Evolutionary conservation across 2,797 vertebrate species (phyloP).

Genomic region (Dicrostonyx torquatus): DNA sequence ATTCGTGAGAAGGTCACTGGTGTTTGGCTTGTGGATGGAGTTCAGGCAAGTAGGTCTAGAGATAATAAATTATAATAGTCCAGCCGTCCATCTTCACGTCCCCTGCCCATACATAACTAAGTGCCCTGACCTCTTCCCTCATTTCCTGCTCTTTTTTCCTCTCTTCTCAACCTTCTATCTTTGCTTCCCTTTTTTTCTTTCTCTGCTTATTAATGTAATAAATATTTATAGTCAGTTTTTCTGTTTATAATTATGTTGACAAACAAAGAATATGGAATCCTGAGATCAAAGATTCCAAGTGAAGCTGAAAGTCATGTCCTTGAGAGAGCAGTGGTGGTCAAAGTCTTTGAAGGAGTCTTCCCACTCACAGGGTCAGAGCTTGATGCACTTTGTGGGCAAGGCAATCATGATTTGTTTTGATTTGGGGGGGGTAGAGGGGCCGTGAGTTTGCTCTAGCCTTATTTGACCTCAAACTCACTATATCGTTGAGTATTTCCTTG

Average conservation of each 20-base stretch:
- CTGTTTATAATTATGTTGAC: background rate
- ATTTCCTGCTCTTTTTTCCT: background rate
- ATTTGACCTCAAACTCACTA: background rate
- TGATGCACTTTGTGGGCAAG: background rate
- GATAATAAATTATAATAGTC: background rate
- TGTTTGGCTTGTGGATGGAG: background rate
- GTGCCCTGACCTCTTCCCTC: background rate
- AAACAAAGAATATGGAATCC: background rate
- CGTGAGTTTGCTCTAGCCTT: background rate
- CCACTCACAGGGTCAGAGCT: background rate
- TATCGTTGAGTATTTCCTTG: background rate
- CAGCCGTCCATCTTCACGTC: background rate
- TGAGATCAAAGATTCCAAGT: background rate
- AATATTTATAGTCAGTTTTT: background rate
- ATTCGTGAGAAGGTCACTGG: background rate
- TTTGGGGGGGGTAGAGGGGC: too few relatives aligned
- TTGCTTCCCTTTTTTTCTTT: background rate
- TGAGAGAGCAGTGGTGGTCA: background rate
- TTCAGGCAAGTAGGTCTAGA: background rate
- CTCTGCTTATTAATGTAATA: background rate
- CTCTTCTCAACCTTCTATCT: background rate
- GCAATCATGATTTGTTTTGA: background rate
- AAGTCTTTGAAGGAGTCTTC: background rate
- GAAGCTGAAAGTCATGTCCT: background rate
- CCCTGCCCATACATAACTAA: background rate